Evolutionary conservation across 2,113 vertebrate genomes (phyloP), one percentile per base, ranked within the genome.

Genomic region (Cranoglanis bouderius): DNA sequence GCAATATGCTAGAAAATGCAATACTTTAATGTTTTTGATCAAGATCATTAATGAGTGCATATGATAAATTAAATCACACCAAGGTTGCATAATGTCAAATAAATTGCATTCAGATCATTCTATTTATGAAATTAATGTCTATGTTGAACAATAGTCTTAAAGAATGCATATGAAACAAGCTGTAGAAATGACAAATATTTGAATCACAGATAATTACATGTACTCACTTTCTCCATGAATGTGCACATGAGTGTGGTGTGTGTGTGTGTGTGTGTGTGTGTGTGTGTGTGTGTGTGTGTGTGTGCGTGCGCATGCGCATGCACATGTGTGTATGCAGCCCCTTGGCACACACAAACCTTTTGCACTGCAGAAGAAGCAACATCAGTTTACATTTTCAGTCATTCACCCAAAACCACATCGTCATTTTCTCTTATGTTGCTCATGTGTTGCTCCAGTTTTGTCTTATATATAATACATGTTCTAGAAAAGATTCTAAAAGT

Each of bases 271-370:
- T 77, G 74, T 75, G 61, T n/a, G 57, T 43, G 57, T 43, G 84
- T 51, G 49, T 74, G 84, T 86, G 85, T 75, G 32, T n/a, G 43
- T 53, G 83, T 35, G 26, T 70, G 32, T 35, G n/a, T 57, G 18
- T 40, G 59, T 63, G 63, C 53, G 38, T 85, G 32, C 61, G 16
- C 6, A 81, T n/a, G n/a, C n/a, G n/a, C n/a, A n/a, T n/a, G n/a
- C n/a, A n/a, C 55, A 14, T 38, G 57, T 61, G 61, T 63, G 38
- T 85, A 43, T 40, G 18, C 6, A 81, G 35, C 10, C 82, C 63
- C 87, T 10, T 90, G 86, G 63, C n/a, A 14, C 43, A 82, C 74
- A 88, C 86, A 85, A 87, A 87, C 77, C 89, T 88, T 90, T 88
- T 75, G 59, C 75, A 82, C 77, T 85, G 43, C 74, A 63, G 84